Percentiles rank a stretch among this genome's conserved stretches.
phyloP scores from a whole-genome alignment of 2,797 vertebrate genomes.

The Chrysolophus pictus region DNA sequence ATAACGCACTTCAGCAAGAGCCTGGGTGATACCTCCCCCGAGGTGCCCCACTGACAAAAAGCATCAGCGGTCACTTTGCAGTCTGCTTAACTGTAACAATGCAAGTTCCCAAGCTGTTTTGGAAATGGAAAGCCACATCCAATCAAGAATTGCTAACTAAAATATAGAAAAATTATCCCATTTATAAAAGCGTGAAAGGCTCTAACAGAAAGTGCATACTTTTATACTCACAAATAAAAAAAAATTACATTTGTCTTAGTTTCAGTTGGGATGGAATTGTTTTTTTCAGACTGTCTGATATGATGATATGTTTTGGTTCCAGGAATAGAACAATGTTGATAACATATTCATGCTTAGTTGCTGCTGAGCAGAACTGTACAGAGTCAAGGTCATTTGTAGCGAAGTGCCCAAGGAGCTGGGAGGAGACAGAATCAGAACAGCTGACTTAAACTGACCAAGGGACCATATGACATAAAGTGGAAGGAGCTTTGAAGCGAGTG shows the following conservation, averaged over 20 bases:
- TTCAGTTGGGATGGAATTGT: too few relatives aligned
- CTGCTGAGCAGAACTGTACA: too few relatives aligned
- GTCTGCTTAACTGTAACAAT: neutral
- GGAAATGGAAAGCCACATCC: neutral
- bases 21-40: neutral
- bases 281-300: too few relatives aligned
- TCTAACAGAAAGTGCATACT: constrained; percentile 18
- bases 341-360: too few relatives aligned
- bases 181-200: constrained; percentile 16
- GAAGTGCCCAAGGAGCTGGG: too few relatives aligned
- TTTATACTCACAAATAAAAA: constrained; percentile 37
- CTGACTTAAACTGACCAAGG: too few relatives aligned
- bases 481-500: too few relatives aligned
- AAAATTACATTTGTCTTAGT: neutral
- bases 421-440: too few relatives aligned
- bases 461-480: too few relatives aligned
- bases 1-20: constrained; percentile 20
- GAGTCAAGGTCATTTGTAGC: too few relatives aligned
- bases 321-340: too few relatives aligned
- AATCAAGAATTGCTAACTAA: constrained; percentile 37
- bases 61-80: neutral
- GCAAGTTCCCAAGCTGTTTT: neutral
- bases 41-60: neutral
- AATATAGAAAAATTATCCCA: constrained; percentile 37
- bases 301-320: too few relatives aligned